Evolutionary conservation across 2,113 vertebrate species (phyloP), one percentile per base, ranked within the genome.

Genomic region (Ancistrus triradiatus): DNA sequence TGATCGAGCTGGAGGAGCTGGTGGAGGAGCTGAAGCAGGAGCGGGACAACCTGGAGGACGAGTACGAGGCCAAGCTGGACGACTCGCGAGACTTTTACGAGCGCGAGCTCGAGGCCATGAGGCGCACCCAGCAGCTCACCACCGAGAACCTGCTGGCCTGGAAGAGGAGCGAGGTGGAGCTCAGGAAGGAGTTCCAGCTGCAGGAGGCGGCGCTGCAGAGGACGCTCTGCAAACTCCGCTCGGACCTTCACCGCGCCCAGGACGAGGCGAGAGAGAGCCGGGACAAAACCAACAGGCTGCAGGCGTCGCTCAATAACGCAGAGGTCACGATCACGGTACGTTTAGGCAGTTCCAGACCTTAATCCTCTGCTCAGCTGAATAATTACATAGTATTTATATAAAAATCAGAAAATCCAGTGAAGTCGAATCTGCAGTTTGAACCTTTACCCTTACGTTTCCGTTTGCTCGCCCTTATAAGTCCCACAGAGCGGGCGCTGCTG

Each of bases 81-180:
- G 95, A 98, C 75, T 92, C 93, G 10, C 95, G 95, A 67, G 89
- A 88, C 46, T 98, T 93, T 73, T 97, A 98, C 56, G 94, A 98
- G 62, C 87, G 88, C 1, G 95, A 98, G 77, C 89, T 98, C 63
- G 95, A 98, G 78, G 91, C 90, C 71, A 89, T 97, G 88, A 93
- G 94, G 81, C 86, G 92, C 35, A 95, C 95, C 0, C 95, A 98
- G 68, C 90, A 94, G 74, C 91, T 97, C 69, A 98, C 95, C 52
- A 92, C 93, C 0, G 93, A 98, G 78, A 97, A 92, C 73, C 82
- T 97, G 55, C 87, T 96, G 77, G 88, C 91, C 60, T 95, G 94
- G 87, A 96, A 94, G 82, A 88, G 95, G 74, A 98, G 93, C 6
- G 95, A 98, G 86, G 88, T 88, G 2, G 94, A 98, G 59, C 87